Conservation (phyloP, 2,113 vertebrate species). For the Oncorhynchus tshawytscha region DNA sequence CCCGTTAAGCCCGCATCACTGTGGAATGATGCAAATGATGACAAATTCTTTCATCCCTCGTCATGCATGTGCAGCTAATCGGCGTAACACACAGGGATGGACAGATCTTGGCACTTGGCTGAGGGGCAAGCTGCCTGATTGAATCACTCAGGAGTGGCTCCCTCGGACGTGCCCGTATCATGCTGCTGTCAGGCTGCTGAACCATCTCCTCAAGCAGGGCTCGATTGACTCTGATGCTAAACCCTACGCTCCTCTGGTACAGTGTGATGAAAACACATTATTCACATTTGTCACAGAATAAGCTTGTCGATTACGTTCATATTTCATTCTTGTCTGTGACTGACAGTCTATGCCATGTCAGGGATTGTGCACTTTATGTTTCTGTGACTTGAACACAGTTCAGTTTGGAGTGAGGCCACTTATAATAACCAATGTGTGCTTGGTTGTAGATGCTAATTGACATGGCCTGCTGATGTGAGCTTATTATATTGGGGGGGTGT, state of each 20-base stretch:
- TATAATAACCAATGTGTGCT: neutral
- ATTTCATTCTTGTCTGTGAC: neutral
- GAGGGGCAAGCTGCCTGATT: constrained; percentile 53
- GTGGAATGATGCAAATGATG: constrained; percentile 52
- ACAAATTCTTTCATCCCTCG: constrained; percentile 51
- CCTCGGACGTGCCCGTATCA: constrained; percentile 21
- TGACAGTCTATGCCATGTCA: neutral
- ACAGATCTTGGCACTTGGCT: constrained; percentile 46
- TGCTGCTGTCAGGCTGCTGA: constrained; percentile 38
- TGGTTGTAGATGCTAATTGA: neutral
- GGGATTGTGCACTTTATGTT: constrained; percentile 11
- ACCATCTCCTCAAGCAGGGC: constrained; percentile 3
- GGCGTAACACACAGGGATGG: constrained; percentile 47
- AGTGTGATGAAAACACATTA: constrained; percentile 6
- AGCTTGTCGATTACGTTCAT: constrained; percentile 12
- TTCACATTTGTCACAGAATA: constrained; percentile 10
- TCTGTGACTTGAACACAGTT: neutral
- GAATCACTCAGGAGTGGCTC: constrained; percentile 44
- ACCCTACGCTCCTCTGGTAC: constrained; percentile 9
- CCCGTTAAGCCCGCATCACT: constrained; percentile 11
- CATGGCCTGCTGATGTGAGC: neutral
- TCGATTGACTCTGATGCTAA: constrained; percentile 20
- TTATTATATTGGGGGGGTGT: neutral
- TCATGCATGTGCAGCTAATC: constrained; percentile 51
- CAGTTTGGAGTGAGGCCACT: neutral